A percentile compares a stretch with the other conserved stretches of the same genome.
Evolutionary conservation across 2,797 vertebrate genomes (phyloP).

Genomic region (Hybognathus amarus): DNA sequence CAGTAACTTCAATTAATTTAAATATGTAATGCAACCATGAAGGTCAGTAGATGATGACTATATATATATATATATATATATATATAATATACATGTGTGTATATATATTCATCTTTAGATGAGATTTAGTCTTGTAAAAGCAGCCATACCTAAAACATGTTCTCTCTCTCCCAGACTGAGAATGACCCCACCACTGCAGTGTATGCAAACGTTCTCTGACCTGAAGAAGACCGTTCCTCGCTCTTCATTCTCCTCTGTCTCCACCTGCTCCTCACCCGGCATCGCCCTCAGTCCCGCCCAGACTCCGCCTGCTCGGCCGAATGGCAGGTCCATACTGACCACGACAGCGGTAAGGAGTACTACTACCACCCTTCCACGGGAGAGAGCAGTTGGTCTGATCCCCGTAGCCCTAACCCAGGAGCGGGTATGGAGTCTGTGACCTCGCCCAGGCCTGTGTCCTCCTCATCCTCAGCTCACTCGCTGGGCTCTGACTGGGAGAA

Average conservation of each 20-base stretch:
- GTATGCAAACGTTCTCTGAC: conserved; percentile 84
- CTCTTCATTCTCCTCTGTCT: conserved; percentile 15
- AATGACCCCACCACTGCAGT: conserved; percentile 63
- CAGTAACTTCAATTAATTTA: neutral
- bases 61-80: too few relatives aligned
- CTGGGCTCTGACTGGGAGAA: conserved; percentile 77
- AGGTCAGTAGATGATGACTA: neutral
- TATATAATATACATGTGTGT: too few relatives aligned
- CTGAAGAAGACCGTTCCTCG: conserved; percentile 63
- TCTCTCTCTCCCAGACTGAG: conserved; percentile 58
- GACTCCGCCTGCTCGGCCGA: conserved; percentile 53
- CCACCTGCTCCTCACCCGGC: conserved; percentile 45
- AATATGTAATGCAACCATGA: neutral
- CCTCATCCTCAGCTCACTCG: conserved; percentile 60
- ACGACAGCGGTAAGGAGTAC: conserved; percentile 77
- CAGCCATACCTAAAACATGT: neutral
- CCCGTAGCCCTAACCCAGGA: conserved; percentile 61
- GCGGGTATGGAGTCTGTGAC: conserved; percentile 56
- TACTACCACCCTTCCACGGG: conserved; percentile 82
- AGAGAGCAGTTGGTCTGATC: conserved; percentile 84
- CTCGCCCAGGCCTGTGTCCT: conserved; percentile 56
- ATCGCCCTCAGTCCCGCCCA: conserved; percentile 47
- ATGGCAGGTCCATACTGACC: conserved; percentile 87
- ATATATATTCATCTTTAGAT: neutral
- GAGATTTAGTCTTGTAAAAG: neutral